Base-by-base conservation (phyloP, 2,113 vertebrate species). In the Plestiodon gilberti region DNA sequence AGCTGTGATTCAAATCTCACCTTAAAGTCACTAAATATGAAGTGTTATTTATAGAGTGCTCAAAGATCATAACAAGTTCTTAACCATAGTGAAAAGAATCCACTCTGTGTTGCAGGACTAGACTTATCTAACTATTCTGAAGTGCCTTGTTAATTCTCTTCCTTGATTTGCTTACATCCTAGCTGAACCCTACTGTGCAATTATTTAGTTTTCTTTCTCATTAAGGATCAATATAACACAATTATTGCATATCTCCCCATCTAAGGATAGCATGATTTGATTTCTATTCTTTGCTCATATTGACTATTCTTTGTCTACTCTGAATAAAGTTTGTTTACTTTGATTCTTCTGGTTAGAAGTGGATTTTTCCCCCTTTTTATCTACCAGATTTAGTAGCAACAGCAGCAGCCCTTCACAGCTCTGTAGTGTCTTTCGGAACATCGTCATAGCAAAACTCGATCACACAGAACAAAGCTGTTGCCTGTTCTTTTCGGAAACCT, bases 241-340 rank as follows among this genome's bases (percentile, higher is more conserved):
- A 30, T 83, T 70, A 88, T 87, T 75, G 43, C 75, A 70, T n/a
- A 83, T 28, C 69, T 81, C 6, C 40, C 74, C 35, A 81, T 78
- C 4, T 84, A 43, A 83, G 20, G 1, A 79, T 81, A 81, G 71
- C 55, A 14, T 38, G 76, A 43, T 57, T 88, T 89, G 81, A 64
- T 82, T 90, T 89, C 67, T 35, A 79, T 89, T 88, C 28, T 69
- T 88, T 77, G 40, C 28, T 86, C 84, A 15, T 57, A 87, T 77
- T 78, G 67, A 75, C 25, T 71, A 22, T 61, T 74, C 57, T 77
- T 77, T 79, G 40, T 40, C 3, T 73, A 61, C 69, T 73, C 65
- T n/a, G 30, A 25, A 73, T 62, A 40, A 30, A 65, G 15, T 80
- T 65, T 87, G n/a, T 80, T 82, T 79, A 40, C 18, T 82, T 18